Evolutionary conservation across 2,888 invertebrate species (phyloP), one percentile per base, ranked within the genome.

Genomic region (Meteorus colon): DNA sequence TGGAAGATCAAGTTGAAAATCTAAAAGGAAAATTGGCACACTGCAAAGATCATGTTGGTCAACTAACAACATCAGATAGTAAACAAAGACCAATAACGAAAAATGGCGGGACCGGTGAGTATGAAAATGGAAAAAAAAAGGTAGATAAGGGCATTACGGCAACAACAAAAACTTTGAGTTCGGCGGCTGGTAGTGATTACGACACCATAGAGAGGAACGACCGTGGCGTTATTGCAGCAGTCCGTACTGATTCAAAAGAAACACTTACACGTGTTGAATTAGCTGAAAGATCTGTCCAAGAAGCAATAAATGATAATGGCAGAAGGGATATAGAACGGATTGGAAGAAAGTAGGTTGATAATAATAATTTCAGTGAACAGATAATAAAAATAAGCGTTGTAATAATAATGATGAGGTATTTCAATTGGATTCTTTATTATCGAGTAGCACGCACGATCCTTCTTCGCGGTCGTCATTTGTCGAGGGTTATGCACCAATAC

Each of bases 1-100:
- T 94, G 19, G 87, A 90, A 5, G 88, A 87, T 0, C 91, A 92
- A 81, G 89, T 91, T 37, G 91, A 92, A 88, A 92, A 92, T 81
- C 89, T 93, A 84, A 93, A 92, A 87, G 90, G 91, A 83, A 92
- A 92, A 89, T 89, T 93, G 81, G 77, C 73, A 6, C 60, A 48
- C 1, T 86, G 84, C 62, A 79, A 75, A 2, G 89, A 91, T 81
- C 91, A 92, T 76, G 87, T 94, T 81, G 90, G 90, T n/a, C 90
- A 91, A 79, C 92, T 91, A 84, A 90, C 91, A 81, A 90, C 91
- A 81, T 29, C 31, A 19, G 12, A 59, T 16, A 19, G 16, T 60
- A 16, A 24, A 37, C 12, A 71, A 37, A 45, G 24, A 12, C 55
- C 34, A 19, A 31, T 16, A 4, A 34, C 60, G 37, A 45, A 55